Percentiles rank a stretch among this genome's conserved stretches.
Conservation (phyloP, 2,113 vertebrate species). For the Amazona guildingii region DNA sequence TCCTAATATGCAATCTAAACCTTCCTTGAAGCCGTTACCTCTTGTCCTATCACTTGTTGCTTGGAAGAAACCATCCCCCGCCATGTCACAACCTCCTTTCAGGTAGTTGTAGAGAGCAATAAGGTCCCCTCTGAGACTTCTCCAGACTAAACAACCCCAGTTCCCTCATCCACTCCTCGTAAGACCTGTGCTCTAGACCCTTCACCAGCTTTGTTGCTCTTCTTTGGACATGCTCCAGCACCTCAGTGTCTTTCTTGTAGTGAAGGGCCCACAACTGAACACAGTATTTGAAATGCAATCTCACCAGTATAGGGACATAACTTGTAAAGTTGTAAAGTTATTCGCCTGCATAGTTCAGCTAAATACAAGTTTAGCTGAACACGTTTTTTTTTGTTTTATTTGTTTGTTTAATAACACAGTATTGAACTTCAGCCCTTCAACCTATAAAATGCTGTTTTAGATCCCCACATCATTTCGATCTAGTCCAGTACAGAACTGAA, state of each 20-base stretch:
- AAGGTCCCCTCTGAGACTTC: neutral
- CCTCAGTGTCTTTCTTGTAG: neutral
- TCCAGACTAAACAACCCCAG: neutral
- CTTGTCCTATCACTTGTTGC: neutral
- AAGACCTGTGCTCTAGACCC: neutral
- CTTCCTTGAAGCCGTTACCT: neutral
- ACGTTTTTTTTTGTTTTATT: neutral
- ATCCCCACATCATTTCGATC: neutral
- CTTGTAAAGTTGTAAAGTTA: neutral
- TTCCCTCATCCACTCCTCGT: neutral
- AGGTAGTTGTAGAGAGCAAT: neutral
- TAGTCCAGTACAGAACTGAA: neutral
- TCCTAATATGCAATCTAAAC: neutral
- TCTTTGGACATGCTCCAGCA: neutral
- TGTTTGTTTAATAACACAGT: neutral
- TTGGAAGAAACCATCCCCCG: neutral
- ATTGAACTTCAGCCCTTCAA: neutral
- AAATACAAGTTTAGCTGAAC: neutral
- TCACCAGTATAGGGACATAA: neutral
- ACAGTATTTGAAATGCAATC: neutral
- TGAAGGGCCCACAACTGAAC: neutral
- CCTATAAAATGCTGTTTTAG: neutral
- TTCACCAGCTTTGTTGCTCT: neutral
- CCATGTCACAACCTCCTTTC: neutral
- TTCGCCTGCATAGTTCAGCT: neutral